phyloP scores from a whole-genome alignment of 1,140 invertebrate genomes.

The Eurytemora carolleeae region DNA sequence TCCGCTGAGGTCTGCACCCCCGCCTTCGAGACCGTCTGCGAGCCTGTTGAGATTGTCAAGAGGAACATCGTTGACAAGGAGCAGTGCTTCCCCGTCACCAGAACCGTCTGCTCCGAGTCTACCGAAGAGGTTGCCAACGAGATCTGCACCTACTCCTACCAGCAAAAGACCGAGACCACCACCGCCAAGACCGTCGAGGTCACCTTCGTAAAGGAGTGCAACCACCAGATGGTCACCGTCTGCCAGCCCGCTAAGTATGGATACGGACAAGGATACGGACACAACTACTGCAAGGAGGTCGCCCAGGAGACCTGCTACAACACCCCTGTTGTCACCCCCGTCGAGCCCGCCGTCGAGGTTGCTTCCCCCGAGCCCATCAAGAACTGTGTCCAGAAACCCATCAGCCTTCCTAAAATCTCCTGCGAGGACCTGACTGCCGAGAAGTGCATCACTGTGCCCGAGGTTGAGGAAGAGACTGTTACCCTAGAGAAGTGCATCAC shows the following conservation, averaged over 20 bases:
- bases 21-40: slow-evolving; percentile 11
- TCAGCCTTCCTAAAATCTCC: slow-evolving; percentile 6
- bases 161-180: slow-evolving; percentile 11
- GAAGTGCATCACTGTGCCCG: slow-evolving; percentile 10
- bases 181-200: slow-evolving; percentile 12
- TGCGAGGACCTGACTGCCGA: slow-evolving; percentile 1
- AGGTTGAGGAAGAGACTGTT: slow-evolving; percentile 6
- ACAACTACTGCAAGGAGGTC: slow-evolving; percentile 11
- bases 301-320: slow-evolving; percentile 11
- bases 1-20: slow-evolving; percentile 11
- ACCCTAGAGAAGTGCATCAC: slow-evolving; percentile 10
- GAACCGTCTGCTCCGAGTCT: slow-evolving; percentile 15
- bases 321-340: slow-evolving; percentile 9
- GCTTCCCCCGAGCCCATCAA: slow-evolving; percentile 11
- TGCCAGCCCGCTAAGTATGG: slow-evolving; percentile 14
- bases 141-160: slow-evolving; percentile 13
- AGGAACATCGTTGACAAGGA: slow-evolving; percentile 12
- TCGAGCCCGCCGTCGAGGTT: slow-evolving; percentile 8
- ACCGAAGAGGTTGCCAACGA: slow-evolving; percentile 13
- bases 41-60: slow-evolving; percentile 7
- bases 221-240: slow-evolving; percentile 12
- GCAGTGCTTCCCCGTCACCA: slow-evolving; percentile 7
- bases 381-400: slow-evolving; percentile 14
- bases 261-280: slow-evolving; percentile 7
- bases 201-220: slow-evolving; percentile 11